Base-by-base conservation (phyloP, 2,797 vertebrate species). In the Enteromius afrohamiltoni region DNA sequence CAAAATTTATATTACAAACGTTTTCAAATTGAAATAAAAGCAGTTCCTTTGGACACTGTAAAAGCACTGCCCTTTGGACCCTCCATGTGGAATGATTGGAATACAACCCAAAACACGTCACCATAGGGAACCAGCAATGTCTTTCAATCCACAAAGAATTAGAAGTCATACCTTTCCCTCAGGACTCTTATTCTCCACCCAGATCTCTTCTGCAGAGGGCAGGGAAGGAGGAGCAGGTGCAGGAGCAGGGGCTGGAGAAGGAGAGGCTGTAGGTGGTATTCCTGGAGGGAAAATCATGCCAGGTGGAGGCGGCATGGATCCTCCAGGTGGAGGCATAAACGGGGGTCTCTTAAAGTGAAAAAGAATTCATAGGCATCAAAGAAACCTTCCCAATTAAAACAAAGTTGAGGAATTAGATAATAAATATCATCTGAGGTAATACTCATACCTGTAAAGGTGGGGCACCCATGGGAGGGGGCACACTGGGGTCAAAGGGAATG, bases 111-210 rank as follows among this genome's bases (percentile, higher is more conserved):
- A 19, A 29, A 9, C 23, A 9, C 13, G 2, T 40, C 53, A 14
- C 47, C 29, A 13, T 53, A 21, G 10, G 47, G 0, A 74, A 74
- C 13, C 4, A 68, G 51, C 45, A 6, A 31, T 9, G 7, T 23
- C 14, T 29, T 70, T 55, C 0, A 47, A 6, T 7, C 10, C 13
- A n/a, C 23, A 3, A 37, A 53, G n/a, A 80, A 21, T 19, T 10
- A 70, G 3, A 23, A 21, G 2, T 37, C 11, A 80, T 90, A 99
- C 98, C 96, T 99, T 99, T 90, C 97, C 98, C 53, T 99, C 98
- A 2, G 97, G 95, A 26, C 98, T 99, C 90, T 98, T 99, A 92
- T 99, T 99, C 93, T 99, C 98, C 49, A 99, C 98, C 98, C 98
- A 99, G 88, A 99, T 99, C 92, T 99, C 97, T 88, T 99, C 98